Evolutionary conservation across 2,888 invertebrate species (phyloP), one percentile per base, ranked within the genome.

Genomic region (Belgica antarctica): DNA sequence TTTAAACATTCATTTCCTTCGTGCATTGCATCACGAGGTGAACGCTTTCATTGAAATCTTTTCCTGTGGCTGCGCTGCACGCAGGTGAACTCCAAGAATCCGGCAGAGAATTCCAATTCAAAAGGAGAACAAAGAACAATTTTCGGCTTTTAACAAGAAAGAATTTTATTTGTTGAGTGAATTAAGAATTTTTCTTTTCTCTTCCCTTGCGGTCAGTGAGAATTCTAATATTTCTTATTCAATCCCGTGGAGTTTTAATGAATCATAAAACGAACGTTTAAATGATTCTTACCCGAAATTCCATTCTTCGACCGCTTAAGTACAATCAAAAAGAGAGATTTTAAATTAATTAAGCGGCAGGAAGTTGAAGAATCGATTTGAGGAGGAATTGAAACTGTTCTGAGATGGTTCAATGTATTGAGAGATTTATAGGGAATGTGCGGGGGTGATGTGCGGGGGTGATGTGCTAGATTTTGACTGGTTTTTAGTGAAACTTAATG

Each of bases 261-360:
- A 3, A 8, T 52, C 52, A 19, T 17, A 52, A 52, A 22, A 52
- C n/a, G n/a, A 52, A 22, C 52, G 52, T 52, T 52, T 52, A 52
- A 41, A 41, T 41, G 12, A 41, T 2, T 15, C 15, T 41, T 41
- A n/a, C 52, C 12, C 22, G 3, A 22, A 52, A 52, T 22, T 52
- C 22, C 52, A 52, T 12, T 52, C 19, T 7, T 22, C 5, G 12
- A 8, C 12, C 34, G 5, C 12, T 8, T 8, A 31, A 31, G 8
- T 22, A 17, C 52, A 52, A 22, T 52, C 52, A 52, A 17, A 52
- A 17, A n/a, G n/a, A 52, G 17, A 52, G 52, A 52, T 52, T 52
- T n/a, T 8, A 41, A 66, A 66, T 66, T 66, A 66, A 66, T 66
- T 66, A 66, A 66, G 65, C 65, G 47, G 47, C 65, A 66, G 65